Evolutionary conservation across 2,113 vertebrate genomes (phyloP), one percentile per base, ranked within the genome.

Genomic region (Ptyas mucosa): DNA sequence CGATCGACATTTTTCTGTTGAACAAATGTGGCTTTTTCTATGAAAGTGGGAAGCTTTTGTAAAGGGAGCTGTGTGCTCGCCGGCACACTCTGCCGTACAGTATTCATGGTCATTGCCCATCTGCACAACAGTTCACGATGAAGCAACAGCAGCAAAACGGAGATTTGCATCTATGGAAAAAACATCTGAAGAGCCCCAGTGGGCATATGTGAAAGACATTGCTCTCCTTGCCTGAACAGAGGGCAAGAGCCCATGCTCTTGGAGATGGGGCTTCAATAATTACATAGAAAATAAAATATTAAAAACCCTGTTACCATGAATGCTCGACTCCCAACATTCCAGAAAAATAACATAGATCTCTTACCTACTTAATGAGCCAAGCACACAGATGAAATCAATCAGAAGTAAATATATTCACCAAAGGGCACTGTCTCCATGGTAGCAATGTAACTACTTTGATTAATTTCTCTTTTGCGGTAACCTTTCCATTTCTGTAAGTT

Each of bases 391-490:
- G 20, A 81, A 49, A 91, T 10, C 53, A 54, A 90, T 93, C 11
- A 9, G 5, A 90, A 20, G 91, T 90, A 92, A 5, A 87, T 93
- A 95, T 75, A 81, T 93, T 94, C 90, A 93, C 90, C 8, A 26
- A 29, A 94, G 54, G 61, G 26, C 57, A 18, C 3, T 10, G 24
- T 58, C 20, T 51, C 43, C 43, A 87, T n/a, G 54, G 43, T 87
- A 58, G 75, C 34, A 81, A 81, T 81, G 18, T 39, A 43, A 21
- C 75, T 39, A 81, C 75, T 14, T 39, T 81, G 75, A 81, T 81
- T 81, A 20, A 39, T 81, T 81, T 81, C 34, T 81, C 75, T 81
- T 81, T 43, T 81, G 18, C 6, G 8, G 34, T 81, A 81, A 81
- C 34, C 69, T 43, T 81, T 81, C 18, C 69, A 21, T 81, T 81